These are phyloP conservation scores for Microplitis demolitor DNA, from an alignment of 1,140 invertebrate genomes.

Conservation along the genomic window DNA sequence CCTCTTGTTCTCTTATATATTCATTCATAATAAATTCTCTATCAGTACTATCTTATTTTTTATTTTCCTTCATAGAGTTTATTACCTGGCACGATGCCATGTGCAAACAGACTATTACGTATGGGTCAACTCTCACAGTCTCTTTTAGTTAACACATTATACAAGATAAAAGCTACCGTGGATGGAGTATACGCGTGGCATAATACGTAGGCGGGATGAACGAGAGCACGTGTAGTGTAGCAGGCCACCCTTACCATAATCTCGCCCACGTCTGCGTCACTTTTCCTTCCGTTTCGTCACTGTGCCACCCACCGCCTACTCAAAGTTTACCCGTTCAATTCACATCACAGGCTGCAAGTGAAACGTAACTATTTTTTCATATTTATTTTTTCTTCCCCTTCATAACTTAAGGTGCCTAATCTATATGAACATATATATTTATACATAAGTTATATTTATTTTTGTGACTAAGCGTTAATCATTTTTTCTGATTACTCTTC, in stretches of 20 bases:
- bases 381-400: conserved; percentile 24
- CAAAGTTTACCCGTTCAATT: conserved; percentile 16
- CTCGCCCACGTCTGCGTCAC: conserved; percentile 6
- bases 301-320: conserved; percentile 39
- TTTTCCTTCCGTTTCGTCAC: conserved; percentile 35
- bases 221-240: neutral
- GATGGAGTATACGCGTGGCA: no score
- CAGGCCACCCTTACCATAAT: neutral
- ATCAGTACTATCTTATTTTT: no score
- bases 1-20: no score
- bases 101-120: no score
- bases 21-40: no score
- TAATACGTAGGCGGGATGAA: neutral
- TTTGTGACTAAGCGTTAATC: no score
- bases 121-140: no score
- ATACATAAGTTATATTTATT: no score
- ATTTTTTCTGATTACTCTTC: neutral
- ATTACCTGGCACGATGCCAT: no score
- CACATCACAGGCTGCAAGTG: neutral
- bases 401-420: neutral
- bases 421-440: neutral
- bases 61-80: no score
- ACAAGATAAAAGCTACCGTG: no score
- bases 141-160: no score
- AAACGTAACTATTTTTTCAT: conserved; percentile 2